These are phyloP conservation scores for Lophotis ruficrista DNA, from an alignment of 2,113 vertebrate species.

Conservation along the genomic window DNA sequence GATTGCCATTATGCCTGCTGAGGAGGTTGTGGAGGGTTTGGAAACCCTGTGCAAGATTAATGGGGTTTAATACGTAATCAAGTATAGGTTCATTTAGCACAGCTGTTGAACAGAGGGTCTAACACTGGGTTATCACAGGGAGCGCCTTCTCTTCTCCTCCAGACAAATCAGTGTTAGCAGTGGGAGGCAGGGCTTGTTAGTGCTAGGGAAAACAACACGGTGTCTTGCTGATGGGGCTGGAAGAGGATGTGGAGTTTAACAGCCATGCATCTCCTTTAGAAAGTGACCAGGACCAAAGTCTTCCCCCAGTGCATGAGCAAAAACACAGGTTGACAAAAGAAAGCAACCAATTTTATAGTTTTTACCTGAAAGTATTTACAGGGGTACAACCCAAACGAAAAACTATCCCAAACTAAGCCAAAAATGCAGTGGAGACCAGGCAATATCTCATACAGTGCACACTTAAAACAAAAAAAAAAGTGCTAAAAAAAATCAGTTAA, in stretches of 20 bases:
- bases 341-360: neutral
- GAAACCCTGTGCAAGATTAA: constrained; percentile 60
- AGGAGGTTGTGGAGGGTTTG: constrained; percentile 55
- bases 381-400: neutral
- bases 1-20: constrained; percentile 69
- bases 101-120: constrained; percentile 51
- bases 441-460: neutral
- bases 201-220: neutral
- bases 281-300: neutral
- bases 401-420: neutral
- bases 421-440: neutral
- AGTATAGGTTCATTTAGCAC: constrained; percentile 60
- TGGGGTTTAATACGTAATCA: constrained; percentile 63
- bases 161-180: constrained; percentile 39
- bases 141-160: constrained; percentile 13
- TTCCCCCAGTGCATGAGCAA: neutral
- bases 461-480: neutral
- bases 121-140: constrained; percentile 37
- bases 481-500: neutral
- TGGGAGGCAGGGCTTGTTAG: constrained; percentile 22
- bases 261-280: neutral
- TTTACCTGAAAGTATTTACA: neutral
- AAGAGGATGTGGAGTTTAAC: neutral
- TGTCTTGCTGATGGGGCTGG: neutral
- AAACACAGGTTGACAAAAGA: neutral